Conservation (phyloP, 2,888 invertebrate genomes). For the Pasiphila rectangulata region DNA sequence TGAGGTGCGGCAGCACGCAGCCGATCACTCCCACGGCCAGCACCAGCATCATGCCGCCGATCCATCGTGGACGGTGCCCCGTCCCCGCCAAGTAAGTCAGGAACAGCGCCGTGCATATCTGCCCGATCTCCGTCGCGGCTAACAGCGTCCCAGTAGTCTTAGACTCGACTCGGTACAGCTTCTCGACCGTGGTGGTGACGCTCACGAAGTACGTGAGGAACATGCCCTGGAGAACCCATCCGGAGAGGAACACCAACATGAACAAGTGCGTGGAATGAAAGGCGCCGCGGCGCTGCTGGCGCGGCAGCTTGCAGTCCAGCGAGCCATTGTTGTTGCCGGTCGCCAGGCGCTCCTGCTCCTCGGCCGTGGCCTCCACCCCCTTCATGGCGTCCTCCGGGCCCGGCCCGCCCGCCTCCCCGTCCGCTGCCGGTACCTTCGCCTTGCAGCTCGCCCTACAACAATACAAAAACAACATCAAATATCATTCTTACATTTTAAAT, state of each 20-base stretch:
- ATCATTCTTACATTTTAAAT: conserved; percentile 14
- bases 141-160: conserved; percentile 94
- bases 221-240: conserved; percentile 94
- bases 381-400: conserved; percentile 73
- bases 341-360: conserved; percentile 74
- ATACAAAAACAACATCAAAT: conserved; percentile 43
- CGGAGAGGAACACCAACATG: conserved; percentile 92
- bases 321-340: conserved; percentile 85
- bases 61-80: conserved; percentile 96
- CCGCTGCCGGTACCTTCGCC: conserved; percentile 56
- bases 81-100: conserved; percentile 95
- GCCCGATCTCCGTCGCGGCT: conserved; percentile 95
- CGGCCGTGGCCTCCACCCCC: conserved; percentile 75
- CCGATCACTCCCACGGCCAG: conserved; percentile 92
- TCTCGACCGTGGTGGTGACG: conserved; percentile 95
- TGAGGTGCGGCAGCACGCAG: conserved; percentile 92
- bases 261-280: conserved; percentile 94
- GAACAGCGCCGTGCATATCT: conserved; percentile 93
- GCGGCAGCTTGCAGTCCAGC: conserved; percentile 88
- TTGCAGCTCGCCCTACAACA: conserved; percentile 67
- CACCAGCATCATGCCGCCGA: conserved; percentile 94
- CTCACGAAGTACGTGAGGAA: conserved; percentile 97
- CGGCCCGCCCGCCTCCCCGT: conserved; percentile 64
- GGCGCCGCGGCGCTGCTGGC: conserved; percentile 78
- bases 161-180: conserved; percentile 94